Base-by-base conservation (phyloP, 2,888 invertebrate genomes). In the Ectemnius continuus region DNA sequence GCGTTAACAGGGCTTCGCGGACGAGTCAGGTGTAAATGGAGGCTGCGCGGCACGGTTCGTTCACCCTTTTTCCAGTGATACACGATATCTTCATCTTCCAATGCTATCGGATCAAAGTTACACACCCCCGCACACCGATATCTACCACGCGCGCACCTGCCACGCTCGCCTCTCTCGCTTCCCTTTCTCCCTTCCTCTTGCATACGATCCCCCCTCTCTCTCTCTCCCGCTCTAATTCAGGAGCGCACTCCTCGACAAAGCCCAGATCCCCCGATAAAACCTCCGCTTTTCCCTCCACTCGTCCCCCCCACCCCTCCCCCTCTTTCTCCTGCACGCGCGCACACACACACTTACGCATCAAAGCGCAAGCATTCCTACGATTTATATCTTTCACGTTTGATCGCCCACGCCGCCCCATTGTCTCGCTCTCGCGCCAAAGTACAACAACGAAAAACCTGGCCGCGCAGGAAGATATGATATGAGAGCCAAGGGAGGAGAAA, bases 371-470 rank as follows among this genome's bases (percentile, higher is more conserved):
- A 23, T 23, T 16, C 18, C 16, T 57, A 47, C 57, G 16, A 57
- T 57, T 57, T 20, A 57, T 20, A 20, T 60, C n/a, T 60, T 26
- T 36, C n/a, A 60, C 23, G 26, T 62, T 46, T 46, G 8, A n/a
- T 62, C 20, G 57, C 57, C 11, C 18, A 11, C 11, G 23, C 18
- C 18, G 8, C 18, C 57, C 18, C 57, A 56, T 23, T 28, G 58
- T 58, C 45, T n/a, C 20, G 58, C 46, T 66, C 59, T 59, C 59
- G 4, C 57, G 57, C 16, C 11, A 47, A 47, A 47, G n/a, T 47
- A 47, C 47, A 47, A 47, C 13, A 23, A 23, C 23, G n/a, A 23
- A 23, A 23, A 23, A 47, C 13, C n/a, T 47, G 47, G 2, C 3
- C 13, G 2, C 47, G 3, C 4, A 47, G 47, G 13, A 47, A 47